Conservation (phyloP, 1,140 invertebrate species). For the Plectus sambesii region DNA sequence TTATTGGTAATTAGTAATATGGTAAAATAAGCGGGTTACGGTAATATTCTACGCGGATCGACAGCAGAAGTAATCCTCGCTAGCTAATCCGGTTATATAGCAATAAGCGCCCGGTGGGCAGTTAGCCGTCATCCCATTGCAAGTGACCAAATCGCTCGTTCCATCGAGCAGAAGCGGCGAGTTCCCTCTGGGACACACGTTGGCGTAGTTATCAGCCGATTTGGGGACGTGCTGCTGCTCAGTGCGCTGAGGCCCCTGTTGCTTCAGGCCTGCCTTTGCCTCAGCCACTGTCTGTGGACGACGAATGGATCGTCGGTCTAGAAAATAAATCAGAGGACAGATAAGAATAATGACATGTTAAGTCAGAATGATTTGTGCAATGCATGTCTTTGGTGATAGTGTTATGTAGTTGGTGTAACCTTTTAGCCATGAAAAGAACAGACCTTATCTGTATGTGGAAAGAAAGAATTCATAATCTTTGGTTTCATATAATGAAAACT, state of each 20-base stretch:
- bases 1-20: no score
- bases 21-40: no score
- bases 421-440: no score
- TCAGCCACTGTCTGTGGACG: slow-evolving; percentile 10
- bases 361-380: no score
- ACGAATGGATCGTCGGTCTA: no score
- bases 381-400: no score
- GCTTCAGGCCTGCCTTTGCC: slow-evolving; percentile 4
- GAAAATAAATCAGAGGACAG: no score
- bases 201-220: slow-evolving; percentile 18
- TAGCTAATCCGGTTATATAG: slow-evolving; percentile 43
- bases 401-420: no score
- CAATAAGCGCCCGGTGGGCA: slow-evolving; percentile 43
- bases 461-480: no score
- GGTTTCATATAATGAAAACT: no score
- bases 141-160: slow-evolving; percentile 29
- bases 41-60: slow-evolving; percentile 32
- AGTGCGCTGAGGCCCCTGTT: slow-evolving; percentile 9
- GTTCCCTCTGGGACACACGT: slow-evolving; percentile 40
- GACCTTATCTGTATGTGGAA: no score
- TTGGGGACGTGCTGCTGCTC: slow-evolving; percentile 5
- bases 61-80: slow-evolving; percentile 42
- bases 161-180: slow-evolving; percentile 26
- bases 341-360: no score
- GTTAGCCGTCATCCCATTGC: slow-evolving; percentile 40